These are phyloP conservation scores for Cichlasoma orientale DNA, from an alignment of 2,797 vertebrate species.

Conservation along the genomic window DNA sequence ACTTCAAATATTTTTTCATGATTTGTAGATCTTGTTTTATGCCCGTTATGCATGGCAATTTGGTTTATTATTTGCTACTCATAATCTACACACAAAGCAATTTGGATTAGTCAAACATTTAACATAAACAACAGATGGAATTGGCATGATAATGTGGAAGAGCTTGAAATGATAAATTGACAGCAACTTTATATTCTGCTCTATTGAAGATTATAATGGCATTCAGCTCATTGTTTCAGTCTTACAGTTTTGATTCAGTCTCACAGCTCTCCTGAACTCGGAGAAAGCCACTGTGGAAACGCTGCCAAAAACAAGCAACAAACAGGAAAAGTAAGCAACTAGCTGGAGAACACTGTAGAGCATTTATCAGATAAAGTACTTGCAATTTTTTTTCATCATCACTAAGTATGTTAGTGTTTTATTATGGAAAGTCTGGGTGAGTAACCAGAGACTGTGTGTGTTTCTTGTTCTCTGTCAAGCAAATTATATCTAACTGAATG, in stretches of 20 bases:
- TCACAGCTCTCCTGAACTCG: background rate
- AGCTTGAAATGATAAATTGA: background rate
- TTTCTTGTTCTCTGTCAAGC: background rate
- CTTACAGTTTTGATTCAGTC: background rate
- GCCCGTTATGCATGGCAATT: background rate
- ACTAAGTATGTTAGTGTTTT: background rate
- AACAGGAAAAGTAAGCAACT: background rate
- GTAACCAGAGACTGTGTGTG: background rate
- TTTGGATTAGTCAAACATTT: background rate
- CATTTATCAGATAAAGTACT: background rate
- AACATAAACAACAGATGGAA: background rate
- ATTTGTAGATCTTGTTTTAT: background rate
- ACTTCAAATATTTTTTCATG: background rate
- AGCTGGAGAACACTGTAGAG: background rate
- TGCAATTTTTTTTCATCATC: background rate
- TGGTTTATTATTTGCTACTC: background rate
- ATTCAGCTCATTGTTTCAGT: constrained; percentile 1
- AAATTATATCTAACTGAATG: background rate
- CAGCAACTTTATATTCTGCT: background rate
- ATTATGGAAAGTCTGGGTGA: background rate
- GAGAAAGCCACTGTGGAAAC: background rate
- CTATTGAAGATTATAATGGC: background rate
- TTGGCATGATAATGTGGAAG: background rate
- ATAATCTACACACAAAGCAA: background rate
- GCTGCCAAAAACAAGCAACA: background rate